Evolutionary conservation across 2,888 invertebrate species (phyloP).

Genomic region (Stenolophus ochropezus): DNA sequence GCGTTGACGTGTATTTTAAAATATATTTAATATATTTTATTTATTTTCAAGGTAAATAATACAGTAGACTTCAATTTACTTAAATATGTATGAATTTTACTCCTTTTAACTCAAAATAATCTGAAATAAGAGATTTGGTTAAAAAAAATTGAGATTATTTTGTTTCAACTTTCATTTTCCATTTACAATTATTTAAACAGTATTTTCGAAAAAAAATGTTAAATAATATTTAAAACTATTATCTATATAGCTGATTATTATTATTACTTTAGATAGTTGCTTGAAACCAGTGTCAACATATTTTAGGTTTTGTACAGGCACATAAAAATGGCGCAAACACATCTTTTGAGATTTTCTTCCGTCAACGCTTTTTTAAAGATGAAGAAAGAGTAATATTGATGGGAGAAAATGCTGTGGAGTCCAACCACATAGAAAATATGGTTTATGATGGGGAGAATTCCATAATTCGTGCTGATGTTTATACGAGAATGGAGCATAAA

Average conservation of each 20-base stretch:
- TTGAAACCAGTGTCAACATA: neutral
- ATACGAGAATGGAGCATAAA: conserved; percentile 3
- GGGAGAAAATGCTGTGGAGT: conserved; percentile 31
- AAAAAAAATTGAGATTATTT: no score
- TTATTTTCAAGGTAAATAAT: no score
- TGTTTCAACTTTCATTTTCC: no score
- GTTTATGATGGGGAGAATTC: neutral
- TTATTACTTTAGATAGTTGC: neutral
- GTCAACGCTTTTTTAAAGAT: conserved; percentile 2
- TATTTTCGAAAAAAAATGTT: no score
- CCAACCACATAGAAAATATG: conserved; percentile 20
- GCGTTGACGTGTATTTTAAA: no score
- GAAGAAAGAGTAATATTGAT: neutral
- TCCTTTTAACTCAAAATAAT: no score
- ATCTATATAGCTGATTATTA: neutral
- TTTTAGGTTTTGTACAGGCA: neutral
- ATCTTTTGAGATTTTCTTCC: conserved; percentile 29
- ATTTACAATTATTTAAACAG: no score
- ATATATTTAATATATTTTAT: no score
- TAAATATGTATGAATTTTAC: no score
- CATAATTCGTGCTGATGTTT: conserved; percentile 10
- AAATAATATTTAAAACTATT: neutral
- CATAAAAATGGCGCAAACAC: neutral
- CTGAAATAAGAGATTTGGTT: no score
- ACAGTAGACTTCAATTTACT: no score